Base-by-base conservation (phyloP, 2,888 invertebrate species). In the Pogonocherus hispidulus region DNA sequence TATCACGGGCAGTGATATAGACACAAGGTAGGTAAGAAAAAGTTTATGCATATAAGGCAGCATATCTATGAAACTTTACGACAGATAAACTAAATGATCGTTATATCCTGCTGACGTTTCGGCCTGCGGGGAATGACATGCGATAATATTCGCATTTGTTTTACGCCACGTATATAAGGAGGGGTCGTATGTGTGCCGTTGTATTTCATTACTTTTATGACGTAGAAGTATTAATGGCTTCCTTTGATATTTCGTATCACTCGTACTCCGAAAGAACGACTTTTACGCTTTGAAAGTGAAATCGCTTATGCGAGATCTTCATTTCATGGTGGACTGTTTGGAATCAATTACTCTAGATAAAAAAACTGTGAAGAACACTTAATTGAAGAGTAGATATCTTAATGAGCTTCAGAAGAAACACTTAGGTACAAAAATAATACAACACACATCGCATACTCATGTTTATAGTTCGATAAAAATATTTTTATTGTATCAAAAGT, bases 81-180 rank as follows among this genome's bases (percentile, higher is more conserved):
- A 20, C 51, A 62, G 62, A 62, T 62, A 62, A 62, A 62, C 62
- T 62, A 62, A 62, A 62, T 62, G 62, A 62, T 62, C 62, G 62
- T 62, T 62, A 62, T 62, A 22, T 62, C 62, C 62, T 62, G 62
- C 62, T 62, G 62, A 62, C 62, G 62, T 27, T 37, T 27, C 8
- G 49, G 62, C 62, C 62, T 62, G 62, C 62, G 37, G 62, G 49
- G 62, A 62, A 62, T 62, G 62, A 62, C 62, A 51, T 37, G 62
- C 51, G 62, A 62, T 62, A 62, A 62, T 62, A 62, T 62, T 62
- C 62, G 51, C 62, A 62, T 62, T 62, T 62, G 62, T 62, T 62
- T 62, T 51, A 49, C 62, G 62, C 62, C 37, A 18, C 32, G 41
- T 32, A 32, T 47, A 59, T 49, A 47, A 32, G 14, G 47, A 49